Base-by-base conservation (phyloP, 2,113 vertebrate species). In the Diphyllodes magnificus region DNA sequence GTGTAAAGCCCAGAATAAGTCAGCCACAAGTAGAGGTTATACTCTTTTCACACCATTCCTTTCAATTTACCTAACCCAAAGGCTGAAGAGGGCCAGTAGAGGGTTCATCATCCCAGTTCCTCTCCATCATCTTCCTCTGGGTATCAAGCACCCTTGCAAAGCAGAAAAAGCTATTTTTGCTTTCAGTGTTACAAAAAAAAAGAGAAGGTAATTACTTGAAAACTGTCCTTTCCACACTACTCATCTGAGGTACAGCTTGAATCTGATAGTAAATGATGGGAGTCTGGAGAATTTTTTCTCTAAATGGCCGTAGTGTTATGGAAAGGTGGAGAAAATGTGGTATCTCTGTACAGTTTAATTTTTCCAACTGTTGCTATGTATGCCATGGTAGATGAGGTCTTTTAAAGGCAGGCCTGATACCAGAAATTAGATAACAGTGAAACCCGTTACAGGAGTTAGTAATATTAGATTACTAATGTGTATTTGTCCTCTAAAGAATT, bases 401-500 rank as follows among this genome's bases (percentile, higher is more conserved):
- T 82, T 72, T 64, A 76, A 68, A 79, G 49, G 14, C 17, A 84
- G 15, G 17, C 8, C 28, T 76, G 20, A 56, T 49, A 56, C 3
- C 17, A 90, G 61, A 64, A 91, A 45, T 64, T 31, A 21, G 28
- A 49, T 78, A 82, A 68, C 15, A 44, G 9, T 42, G 31, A 31
- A 19, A 33, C 6, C 33, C 5, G 20, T 69, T 93, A 64, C 18
- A 57, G 40, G 40, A 31, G 8, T 37, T 78, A 47, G 18, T 54
- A 84, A 64, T 6, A 18, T 59, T 59, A 82, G 56, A 61, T 24
- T n/a, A n/a, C n/a, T n/a, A n/a, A n/a, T n/a, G 2, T 69, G 20
- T 42, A 64, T 77, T 96, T 95, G 49, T 78, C 93, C 78, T 91
- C 50, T 86, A 37, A 80, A 93, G 21, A 51, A 77, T 90, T 85